Evolutionary conservation across 2,797 vertebrate species (phyloP).

Genomic region (Brachymystax lenok): DNA sequence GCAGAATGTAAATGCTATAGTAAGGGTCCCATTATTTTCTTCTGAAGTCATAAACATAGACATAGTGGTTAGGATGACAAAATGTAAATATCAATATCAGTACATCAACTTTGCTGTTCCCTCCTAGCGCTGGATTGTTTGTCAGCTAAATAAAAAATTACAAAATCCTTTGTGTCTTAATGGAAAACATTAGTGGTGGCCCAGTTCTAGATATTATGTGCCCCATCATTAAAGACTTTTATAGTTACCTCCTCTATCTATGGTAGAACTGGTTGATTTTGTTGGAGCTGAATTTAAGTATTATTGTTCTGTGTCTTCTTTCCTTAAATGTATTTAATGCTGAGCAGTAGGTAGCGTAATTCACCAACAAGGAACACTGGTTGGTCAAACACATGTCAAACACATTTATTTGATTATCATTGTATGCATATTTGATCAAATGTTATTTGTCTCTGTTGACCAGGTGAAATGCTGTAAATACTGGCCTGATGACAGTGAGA

Average conservation of each 20-base stretch:
- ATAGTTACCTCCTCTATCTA: background rate
- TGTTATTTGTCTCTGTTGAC: slow-evolving; percentile 18
- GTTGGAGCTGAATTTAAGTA: slow-evolving; percentile 49
- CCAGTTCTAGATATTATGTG: slow-evolving; percentile 30
- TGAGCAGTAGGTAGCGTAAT: slow-evolving; percentile 7
- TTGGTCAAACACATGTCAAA: background rate
- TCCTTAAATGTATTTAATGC: background rate
- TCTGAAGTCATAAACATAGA: slow-evolving; percentile 15
- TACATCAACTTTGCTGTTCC: slow-evolving; percentile 43
- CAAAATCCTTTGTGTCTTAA: too few species aligned
- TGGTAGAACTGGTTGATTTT: background rate
- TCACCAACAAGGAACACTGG: background rate
- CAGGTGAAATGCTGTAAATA: slow-evolving; percentile 98
- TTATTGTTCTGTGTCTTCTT: slow-evolving; percentile 49
- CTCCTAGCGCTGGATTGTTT: slow-evolving; percentile 10
- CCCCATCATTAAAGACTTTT: slow-evolving; percentile 41
- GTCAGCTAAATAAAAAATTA: too few species aligned
- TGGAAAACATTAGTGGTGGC: slow-evolving; percentile 10
- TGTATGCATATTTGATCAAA: background rate
- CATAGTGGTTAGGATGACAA: slow-evolving; percentile 50
- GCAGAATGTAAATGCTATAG: slow-evolving; percentile 22
- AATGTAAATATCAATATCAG: slow-evolving; percentile 43
- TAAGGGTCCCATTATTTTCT: slow-evolving; percentile 20
- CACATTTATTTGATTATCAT: background rate
- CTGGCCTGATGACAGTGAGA: slow-evolving; percentile 95